Evolutionary conservation across 2,888 invertebrate genomes (phyloP).

Genomic region (Drosophila birchii): DNA sequence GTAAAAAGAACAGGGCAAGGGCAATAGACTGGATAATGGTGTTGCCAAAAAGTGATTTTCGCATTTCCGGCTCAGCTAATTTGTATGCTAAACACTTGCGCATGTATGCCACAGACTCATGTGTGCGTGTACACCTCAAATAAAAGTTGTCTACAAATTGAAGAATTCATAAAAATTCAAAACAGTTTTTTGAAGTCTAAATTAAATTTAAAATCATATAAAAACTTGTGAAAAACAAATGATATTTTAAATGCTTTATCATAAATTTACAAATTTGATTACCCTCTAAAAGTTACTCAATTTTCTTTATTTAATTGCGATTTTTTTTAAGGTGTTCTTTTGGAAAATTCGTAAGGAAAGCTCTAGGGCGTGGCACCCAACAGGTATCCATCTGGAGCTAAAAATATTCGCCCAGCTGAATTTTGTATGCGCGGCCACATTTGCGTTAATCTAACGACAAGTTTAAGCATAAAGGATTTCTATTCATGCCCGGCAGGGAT

Average conservation of each 20-base stretch:
- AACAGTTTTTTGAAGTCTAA: not conserved
- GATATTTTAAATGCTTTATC: not conserved
- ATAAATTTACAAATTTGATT: not conserved
- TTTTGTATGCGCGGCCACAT: slow-evolving; percentile 78
- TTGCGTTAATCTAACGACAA: slow-evolving; percentile 80
- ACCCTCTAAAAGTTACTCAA: no score
- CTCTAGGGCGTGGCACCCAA: slow-evolving; percentile 50
- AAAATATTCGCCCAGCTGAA: slow-evolving; percentile 22
- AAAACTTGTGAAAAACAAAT: not conserved
- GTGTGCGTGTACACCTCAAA: slow-evolving; percentile 18
- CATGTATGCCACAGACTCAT: slow-evolving; percentile 21
- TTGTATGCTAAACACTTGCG: slow-evolving; percentile 76
- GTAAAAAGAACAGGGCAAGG: slow-evolving; percentile 22
- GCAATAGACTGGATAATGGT: slow-evolving; percentile 66
- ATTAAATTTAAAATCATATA: not conserved
- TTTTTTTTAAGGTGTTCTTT: not conserved
- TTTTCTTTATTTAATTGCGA: not conserved
- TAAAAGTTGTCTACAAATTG: not conserved
- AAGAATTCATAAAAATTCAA: not conserved
- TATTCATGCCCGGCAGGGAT: slow-evolving; percentile 62
- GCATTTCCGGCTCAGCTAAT: slow-evolving; percentile 73
- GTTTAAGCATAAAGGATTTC: slow-evolving; percentile 77
- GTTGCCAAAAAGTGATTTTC: slow-evolving; percentile 76
- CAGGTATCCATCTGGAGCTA: slow-evolving; percentile 63
- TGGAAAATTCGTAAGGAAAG: not conserved